Evolutionary conservation across 2,797 vertebrate genomes (phyloP).

Genomic region (Tenualosa ilisha): DNA sequence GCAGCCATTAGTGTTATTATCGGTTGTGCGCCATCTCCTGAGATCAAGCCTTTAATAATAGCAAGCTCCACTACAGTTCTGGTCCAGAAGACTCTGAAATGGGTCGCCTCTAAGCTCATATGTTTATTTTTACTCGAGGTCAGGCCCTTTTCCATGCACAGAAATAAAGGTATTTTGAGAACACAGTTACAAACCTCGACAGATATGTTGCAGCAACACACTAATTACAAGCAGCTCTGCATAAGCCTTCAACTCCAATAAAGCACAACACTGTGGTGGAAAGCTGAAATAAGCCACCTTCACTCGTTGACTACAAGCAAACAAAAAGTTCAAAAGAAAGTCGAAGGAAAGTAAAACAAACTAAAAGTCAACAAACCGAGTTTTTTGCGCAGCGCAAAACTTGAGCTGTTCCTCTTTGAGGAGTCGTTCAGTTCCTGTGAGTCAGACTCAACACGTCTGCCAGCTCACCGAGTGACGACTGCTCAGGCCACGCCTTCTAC

Average conservation of each 20-base stretch:
- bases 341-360: background rate
- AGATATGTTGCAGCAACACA: background rate
- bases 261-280: background rate
- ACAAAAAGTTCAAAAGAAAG: background rate
- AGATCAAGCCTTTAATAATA: background rate
- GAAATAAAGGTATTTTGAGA: background rate
- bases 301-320: background rate
- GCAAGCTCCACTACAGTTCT: background rate
- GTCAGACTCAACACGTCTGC: slow-evolving; percentile 41
- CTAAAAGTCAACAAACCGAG: background rate
- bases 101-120: background rate
- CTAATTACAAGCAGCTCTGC: slow-evolving; percentile 26
- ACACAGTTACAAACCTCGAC: background rate
- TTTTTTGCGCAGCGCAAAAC: background rate
- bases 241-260: background rate
- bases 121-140: slow-evolving; percentile 19
- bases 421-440: slow-evolving; percentile 66
- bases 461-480: slow-evolving; percentile 31
- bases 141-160: background rate
- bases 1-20: background rate
- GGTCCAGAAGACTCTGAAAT: background rate
- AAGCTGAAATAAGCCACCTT: background rate
- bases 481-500: slow-evolving; percentile 25
- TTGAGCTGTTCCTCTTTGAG: background rate
- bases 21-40: background rate